Conservation (phyloP, 2,113 vertebrate species). For the Ammodytes marinus region DNA sequence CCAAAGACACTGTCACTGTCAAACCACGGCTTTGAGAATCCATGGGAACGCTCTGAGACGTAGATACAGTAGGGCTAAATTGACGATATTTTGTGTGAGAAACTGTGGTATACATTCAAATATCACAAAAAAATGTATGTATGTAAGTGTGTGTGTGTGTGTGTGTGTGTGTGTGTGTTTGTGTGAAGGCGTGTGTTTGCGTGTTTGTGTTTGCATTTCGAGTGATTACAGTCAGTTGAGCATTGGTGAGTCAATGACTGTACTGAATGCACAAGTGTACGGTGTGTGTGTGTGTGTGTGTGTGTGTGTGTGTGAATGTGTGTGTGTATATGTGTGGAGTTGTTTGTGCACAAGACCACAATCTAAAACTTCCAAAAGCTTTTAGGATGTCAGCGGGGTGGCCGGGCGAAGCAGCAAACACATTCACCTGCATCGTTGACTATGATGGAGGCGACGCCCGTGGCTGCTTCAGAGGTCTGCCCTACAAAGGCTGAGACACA, state of each 20-base stretch:
- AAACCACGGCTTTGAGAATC: background rate
- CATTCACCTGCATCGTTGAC: conserved; percentile 92
- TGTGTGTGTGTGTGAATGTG: conserved; percentile 10
- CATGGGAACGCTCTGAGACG: background rate
- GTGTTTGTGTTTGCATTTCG: conserved; percentile 23
- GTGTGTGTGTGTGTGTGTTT: background rate
- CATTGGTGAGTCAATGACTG: conserved; percentile 21
- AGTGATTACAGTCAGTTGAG: conserved; percentile 24
- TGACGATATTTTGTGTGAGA: background rate
- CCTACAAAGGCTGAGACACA: conserved; percentile 88
- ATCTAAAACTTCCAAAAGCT: conserved; percentile 18
- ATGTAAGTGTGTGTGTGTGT: background rate
- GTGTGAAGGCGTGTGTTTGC: background rate
- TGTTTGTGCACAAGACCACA: background rate
- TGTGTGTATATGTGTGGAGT: background rate
- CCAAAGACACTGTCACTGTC: background rate
- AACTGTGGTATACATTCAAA: background rate
- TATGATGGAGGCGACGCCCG: conserved; percentile 94
- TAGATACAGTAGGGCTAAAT: background rate
- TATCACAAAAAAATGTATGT: background rate
- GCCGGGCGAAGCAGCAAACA: background rate
- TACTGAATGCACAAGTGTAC: background rate
- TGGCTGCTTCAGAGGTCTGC: conserved; percentile 91
- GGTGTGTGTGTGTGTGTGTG: background rate
- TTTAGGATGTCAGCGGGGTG: conserved; percentile 31